Evolutionary conservation across 2,113 vertebrate genomes (phyloP), one percentile per base, ranked within the genome.

Genomic region (Nettapus auritus): DNA sequence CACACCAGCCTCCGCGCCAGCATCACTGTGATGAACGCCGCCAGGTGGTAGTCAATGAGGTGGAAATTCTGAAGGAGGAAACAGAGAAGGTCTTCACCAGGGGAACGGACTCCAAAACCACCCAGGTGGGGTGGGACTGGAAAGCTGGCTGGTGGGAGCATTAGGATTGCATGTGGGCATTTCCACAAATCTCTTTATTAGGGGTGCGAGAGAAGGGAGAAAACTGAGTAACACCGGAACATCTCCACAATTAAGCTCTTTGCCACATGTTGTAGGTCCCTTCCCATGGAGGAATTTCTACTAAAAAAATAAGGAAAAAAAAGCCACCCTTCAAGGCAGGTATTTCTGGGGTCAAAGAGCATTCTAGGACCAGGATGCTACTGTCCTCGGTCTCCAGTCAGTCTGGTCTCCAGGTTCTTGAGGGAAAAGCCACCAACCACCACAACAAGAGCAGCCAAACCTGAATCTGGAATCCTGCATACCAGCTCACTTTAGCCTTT

Each of bases 1-100:
- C 99, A 99, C 46, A 99, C 99, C 64, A 99, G 98, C 97, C 99
- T 99, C 96, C 99, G 98, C 10, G 99, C 99, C 97, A 99, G 97
- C 99, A 99, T 99, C 96, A 99, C 99, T 53, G 99, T 99, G 97
- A 99, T 99, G 97, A 99, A 99, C 92, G 99, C 98, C 18, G 99
- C 99, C 98, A 99, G 98, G 96, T 99, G 99, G 95, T 99, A 99
- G 97, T 99, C 99, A 98, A 99, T 99, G 96, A 99, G 98, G 97
- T 99, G 99, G 96, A 99, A 99, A 97, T 99, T 99, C 99, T 99
- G 93, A 40, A 97, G 96, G 73, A 97, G 82, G 96, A 97, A 89
- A 97, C 36, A 95, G 86, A 60, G 97, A 93, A 96, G 19, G 89
- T 96, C 89, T 96, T 90, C 64, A 95, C 94, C 53, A 76, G 31